Evolutionary conservation across 2,888 invertebrate genomes (phyloP).

Genomic region (Thysanoteuthis rhombus): DNA sequence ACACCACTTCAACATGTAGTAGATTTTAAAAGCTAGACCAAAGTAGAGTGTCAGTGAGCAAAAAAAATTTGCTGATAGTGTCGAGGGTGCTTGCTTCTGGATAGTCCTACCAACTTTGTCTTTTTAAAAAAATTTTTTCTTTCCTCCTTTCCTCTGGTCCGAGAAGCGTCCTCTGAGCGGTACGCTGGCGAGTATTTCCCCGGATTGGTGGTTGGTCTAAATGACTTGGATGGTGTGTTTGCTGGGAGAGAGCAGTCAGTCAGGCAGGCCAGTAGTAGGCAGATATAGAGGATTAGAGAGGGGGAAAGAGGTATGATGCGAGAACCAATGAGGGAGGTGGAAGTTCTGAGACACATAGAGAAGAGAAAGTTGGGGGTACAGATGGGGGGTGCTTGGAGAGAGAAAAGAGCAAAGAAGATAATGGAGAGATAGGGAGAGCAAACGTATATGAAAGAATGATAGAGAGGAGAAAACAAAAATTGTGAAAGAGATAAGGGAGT

Average conservation of each 20-base stretch:
- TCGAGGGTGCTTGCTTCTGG: background rate
- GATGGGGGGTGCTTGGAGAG: background rate
- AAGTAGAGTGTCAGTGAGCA: background rate
- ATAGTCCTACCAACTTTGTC: background rate
- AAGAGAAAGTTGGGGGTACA: too few relatives aligned
- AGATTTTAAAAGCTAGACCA: background rate
- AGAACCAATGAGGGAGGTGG: too few relatives aligned
- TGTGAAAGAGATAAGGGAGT: background rate
- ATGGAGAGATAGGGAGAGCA: background rate
- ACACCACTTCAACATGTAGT: slow-evolving; percentile 12
- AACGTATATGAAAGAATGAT: too few relatives aligned
- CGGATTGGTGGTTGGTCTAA: background rate
- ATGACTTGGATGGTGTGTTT: background rate
- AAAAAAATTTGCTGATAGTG: background rate
- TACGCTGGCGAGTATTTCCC: background rate
- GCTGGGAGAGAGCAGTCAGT: background rate
- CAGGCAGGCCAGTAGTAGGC: background rate
- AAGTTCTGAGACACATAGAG: too few relatives aligned
- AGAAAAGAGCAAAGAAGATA: background rate
- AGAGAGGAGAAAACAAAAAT: background rate
- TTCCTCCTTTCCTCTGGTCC: background rate
- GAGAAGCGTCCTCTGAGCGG: background rate
- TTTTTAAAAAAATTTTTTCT: background rate
- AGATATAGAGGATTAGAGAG: background rate
- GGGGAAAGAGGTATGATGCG: background rate